Percentiles rank a stretch among this genome's conserved stretches.
Conservation (phyloP, 2,797 vertebrate species). For the Tapera naevia region DNA sequence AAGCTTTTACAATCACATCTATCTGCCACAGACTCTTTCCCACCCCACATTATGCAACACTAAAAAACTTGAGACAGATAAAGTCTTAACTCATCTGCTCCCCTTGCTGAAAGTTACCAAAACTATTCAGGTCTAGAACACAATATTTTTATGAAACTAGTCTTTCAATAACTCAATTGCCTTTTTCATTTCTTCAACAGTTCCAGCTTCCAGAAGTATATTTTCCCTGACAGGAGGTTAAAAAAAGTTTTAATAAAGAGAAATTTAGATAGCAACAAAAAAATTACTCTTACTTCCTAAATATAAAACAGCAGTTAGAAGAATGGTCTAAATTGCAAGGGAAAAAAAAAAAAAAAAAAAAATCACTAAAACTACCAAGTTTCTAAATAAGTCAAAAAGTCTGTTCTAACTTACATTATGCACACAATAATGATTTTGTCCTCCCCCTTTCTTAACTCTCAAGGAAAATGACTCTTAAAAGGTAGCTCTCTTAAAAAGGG, state of each 20-base stretch:
- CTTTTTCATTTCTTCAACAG: background rate
- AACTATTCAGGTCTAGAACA: background rate
- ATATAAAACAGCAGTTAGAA: background rate
- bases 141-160: background rate
- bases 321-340: background rate
- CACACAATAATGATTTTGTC: background rate
- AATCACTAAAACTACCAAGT: background rate
- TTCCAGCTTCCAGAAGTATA: background rate
- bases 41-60: background rate
- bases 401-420: background rate
- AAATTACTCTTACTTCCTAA: background rate
- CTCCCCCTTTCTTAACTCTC: background rate
- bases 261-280: background rate
- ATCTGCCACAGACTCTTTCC: background rate
- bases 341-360: background rate
- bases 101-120: background rate
- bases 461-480: background rate
- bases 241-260: background rate
- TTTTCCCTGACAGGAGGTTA: background rate
- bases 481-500: background rate
- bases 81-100: background rate
- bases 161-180: background rate
- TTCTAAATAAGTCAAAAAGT: background rate
- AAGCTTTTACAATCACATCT: background rate
- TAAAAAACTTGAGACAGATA: background rate